These are phyloP conservation scores for Melanophora roralis DNA, from an alignment of 2,888 invertebrate species.

Conservation along the genomic window DNA sequence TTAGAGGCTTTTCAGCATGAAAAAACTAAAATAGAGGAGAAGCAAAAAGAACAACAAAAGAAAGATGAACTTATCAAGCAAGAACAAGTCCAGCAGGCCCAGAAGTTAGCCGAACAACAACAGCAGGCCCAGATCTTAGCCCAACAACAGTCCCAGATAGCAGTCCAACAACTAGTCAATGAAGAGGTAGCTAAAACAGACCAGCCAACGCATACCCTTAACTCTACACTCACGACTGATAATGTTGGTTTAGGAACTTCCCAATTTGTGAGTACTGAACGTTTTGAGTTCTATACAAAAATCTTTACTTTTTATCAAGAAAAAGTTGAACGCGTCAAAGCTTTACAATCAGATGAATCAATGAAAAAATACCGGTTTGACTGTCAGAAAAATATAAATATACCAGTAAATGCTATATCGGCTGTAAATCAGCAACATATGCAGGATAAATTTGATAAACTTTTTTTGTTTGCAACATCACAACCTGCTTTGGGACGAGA, in stretches of 20 bases:
- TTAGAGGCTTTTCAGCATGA: slow-evolving; percentile 71
- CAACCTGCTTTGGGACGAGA: slow-evolving; percentile 84
- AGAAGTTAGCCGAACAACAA: slow-evolving; percentile 17
- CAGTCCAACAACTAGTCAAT: background rate
- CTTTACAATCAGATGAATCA: slow-evolving; percentile 80
- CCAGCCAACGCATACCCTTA: background rate
- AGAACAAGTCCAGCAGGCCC: slow-evolving; percentile 19
- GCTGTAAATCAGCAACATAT: slow-evolving; percentile 84
- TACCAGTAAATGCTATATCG: slow-evolving; percentile 91
- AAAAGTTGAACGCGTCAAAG: slow-evolving; percentile 81
- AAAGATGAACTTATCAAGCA: slow-evolving; percentile 52
- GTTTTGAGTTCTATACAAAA: slow-evolving; percentile 80
- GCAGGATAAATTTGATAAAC: slow-evolving; percentile 85
- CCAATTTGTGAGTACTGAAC: slow-evolving; percentile 78
- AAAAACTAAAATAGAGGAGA: slow-evolving; percentile 50
- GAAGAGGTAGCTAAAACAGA: background rate
- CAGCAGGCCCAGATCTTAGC: slow-evolving; percentile 61
- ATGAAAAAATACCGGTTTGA: slow-evolving; percentile 89
- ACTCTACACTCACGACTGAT: slow-evolving; percentile 4
- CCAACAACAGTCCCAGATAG: slow-evolving; percentile 57
- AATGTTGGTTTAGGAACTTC: background rate
- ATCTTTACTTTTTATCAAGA: slow-evolving; percentile 80
- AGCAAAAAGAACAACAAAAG: slow-evolving; percentile 56
- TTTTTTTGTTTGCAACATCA: slow-evolving; percentile 75
- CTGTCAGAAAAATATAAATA: slow-evolving; percentile 91